Evolutionary conservation across 2,888 invertebrate genomes (phyloP).

Genomic region (Heterodera filipjevi): DNA sequence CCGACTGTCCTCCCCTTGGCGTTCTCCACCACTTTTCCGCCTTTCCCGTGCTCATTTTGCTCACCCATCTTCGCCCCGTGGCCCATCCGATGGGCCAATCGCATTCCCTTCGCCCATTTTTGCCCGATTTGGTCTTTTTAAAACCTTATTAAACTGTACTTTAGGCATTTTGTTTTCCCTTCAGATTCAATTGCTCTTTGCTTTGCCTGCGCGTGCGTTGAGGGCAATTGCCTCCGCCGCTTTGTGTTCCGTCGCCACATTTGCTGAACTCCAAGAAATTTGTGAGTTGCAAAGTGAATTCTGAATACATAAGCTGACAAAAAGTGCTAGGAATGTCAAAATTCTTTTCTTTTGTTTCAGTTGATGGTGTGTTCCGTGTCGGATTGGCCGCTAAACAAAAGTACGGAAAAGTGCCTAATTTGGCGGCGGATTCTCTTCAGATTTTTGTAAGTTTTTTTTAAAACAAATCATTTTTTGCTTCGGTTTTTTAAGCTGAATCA

Average conservation of each 20-base stretch:
- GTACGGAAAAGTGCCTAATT: neutral
- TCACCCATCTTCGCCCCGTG: constrained; percentile 49
- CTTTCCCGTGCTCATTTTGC: constrained; percentile 47
- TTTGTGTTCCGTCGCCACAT: constrained; percentile 45
- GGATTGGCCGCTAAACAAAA: neutral
- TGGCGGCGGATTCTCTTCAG: neutral
- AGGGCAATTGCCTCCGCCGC: constrained; percentile 52
- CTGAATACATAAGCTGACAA: too few relatives aligned
- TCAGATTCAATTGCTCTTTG: constrained; percentile 42
- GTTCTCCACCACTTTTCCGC: constrained; percentile 40
- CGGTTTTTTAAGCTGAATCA: neutral
- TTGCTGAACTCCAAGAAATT: constrained; percentile 38
- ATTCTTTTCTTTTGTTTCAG: neutral
- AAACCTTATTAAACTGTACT: neutral
- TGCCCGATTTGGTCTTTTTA: constrained; percentile 17
- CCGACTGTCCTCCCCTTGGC: constrained; percentile 19
- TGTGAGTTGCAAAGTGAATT: neutral
- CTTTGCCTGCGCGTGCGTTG: constrained; percentile 44
- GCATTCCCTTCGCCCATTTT: constrained; percentile 14
- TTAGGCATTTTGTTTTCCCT: constrained; percentile 32
- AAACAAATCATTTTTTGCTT: neutral
- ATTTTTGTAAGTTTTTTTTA: neutral
- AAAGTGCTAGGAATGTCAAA: too few relatives aligned
- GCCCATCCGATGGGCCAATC: constrained; percentile 15
- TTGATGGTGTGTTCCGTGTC: neutral